A percentile compares a stretch with the other conserved stretches of the same genome.
These are phyloP conservation scores for Motacilla alba DNA, from an alignment of 2,113 vertebrate species.

Conservation along the genomic window DNA sequence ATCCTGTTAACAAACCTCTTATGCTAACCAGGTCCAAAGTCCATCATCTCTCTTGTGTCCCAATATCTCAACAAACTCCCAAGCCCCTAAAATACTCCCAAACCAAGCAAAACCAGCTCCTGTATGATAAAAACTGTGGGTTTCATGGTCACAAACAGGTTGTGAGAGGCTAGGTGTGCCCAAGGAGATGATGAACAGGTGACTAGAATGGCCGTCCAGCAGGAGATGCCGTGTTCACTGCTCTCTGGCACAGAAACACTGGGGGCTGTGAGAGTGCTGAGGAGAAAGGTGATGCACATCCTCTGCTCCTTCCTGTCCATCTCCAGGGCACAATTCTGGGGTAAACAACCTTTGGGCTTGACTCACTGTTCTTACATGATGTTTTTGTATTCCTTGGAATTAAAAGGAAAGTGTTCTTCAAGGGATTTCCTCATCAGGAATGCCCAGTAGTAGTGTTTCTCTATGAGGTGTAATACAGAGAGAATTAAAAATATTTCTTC, in stretches of 20 bases:
- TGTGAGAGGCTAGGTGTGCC: not conserved
- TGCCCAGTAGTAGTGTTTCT: not conserved
- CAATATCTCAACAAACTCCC: not conserved
- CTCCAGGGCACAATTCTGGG: not conserved
- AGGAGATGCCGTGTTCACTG: not conserved
- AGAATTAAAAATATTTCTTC: not conserved
- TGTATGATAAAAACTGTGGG: not conserved
- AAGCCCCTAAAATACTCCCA: not conserved
- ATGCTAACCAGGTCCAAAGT: not conserved
- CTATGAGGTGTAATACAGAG: not conserved
- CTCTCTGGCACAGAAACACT: not conserved
- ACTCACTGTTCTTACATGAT: not conserved
- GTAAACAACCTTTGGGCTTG: not conserved
- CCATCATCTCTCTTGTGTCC: not conserved
- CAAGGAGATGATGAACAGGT: not conserved
- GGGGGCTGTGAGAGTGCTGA: not conserved
- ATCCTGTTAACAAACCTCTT: not conserved
- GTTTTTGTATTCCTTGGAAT: not conserved
- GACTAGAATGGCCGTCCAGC: not conserved
- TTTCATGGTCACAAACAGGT: not conserved
- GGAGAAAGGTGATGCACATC: accelerated
- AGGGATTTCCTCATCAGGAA: not conserved
- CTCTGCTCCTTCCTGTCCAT: not conserved
- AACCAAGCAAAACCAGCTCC: not conserved
- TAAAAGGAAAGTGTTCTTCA: not conserved